These are phyloP conservation scores for Xestoiulus laeticollis DNA, from an alignment of 2,888 invertebrate genomes.

Conservation along the genomic window DNA sequence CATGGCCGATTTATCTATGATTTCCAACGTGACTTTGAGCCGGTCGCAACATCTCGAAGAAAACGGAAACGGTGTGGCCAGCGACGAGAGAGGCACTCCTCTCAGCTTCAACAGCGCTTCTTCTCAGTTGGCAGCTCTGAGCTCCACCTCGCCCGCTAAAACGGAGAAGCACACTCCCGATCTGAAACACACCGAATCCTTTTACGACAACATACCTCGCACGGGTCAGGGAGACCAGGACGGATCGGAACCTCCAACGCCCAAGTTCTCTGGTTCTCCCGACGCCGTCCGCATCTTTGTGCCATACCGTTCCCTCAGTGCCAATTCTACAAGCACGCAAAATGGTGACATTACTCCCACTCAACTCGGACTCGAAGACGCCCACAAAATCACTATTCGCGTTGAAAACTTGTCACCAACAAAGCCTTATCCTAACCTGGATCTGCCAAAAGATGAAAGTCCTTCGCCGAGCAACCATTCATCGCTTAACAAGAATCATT, in stretches of 20 bases:
- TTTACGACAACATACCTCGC: conserved; percentile 49
- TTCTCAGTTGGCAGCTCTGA: conserved; percentile 49
- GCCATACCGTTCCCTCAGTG: conserved; percentile 68
- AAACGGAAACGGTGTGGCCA: conserved; percentile 55
- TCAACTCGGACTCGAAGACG: conserved; percentile 45
- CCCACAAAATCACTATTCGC: conserved; percentile 50
- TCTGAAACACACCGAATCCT: conserved; percentile 45
- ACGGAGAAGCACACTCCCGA: conserved; percentile 45
- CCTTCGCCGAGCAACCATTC: conserved; percentile 11
- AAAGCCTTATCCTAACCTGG: conserved; percentile 47
- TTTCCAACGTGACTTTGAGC: conserved; percentile 65
- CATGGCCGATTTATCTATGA: conserved; percentile 82
- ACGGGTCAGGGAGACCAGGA: conserved; percentile 47
- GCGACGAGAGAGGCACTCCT: conserved; percentile 62
- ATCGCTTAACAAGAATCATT: conserved; percentile 5
- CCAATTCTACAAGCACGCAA: conserved; percentile 46
- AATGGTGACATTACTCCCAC: conserved; percentile 54
- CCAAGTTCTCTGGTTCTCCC: conserved; percentile 61
- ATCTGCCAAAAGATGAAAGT: neutral
- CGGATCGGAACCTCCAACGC: conserved; percentile 55
- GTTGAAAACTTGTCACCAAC: conserved; percentile 46
- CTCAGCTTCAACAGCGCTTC: conserved; percentile 67
- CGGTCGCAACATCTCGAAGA: conserved; percentile 56
- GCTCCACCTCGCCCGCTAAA: conserved; percentile 39
- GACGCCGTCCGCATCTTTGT: conserved; percentile 83